phyloP scores from a whole-genome alignment of 2,888 invertebrate genomes.

The Ischnus inquisitorius region DNA sequence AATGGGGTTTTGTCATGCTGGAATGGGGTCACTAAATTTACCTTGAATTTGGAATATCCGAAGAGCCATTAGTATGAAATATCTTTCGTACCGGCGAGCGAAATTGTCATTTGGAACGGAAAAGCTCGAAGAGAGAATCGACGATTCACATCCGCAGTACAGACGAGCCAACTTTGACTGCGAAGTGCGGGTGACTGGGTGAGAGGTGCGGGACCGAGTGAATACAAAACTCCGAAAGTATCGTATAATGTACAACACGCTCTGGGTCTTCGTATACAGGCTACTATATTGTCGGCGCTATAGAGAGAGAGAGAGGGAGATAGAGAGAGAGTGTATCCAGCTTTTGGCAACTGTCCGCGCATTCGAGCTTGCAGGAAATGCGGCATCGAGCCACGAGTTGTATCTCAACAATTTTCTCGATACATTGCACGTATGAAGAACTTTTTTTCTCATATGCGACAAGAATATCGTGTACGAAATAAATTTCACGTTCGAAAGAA shows the following conservation, averaged over 20 bases:
- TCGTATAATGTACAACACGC: conserved; percentile 40
- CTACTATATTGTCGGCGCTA: conserved; percentile 12
- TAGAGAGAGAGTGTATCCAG: conserved; percentile 15
- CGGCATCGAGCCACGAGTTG: conserved; percentile 63
- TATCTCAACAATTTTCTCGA: background rate
- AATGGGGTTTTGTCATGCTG: conserved; percentile 5
- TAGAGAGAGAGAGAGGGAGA: background rate
- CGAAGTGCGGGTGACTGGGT: conserved; percentile 28
- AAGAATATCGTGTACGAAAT: background rate
- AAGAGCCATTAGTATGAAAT: conserved; percentile 71
- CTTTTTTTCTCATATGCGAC: background rate
- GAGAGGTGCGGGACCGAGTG: conserved; percentile 5
- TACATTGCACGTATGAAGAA: conserved; percentile 3
- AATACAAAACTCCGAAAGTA: conserved; percentile 43
- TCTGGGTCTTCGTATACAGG: conserved; percentile 2
- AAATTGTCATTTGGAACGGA: conserved; percentile 15
- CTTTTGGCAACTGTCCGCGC: conserved; percentile 78
- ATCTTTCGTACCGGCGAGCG: conserved; percentile 5
- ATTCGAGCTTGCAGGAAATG: conserved; percentile 68
- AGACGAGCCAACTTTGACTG: conserved; percentile 54
- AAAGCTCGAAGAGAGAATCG: conserved; percentile 23
- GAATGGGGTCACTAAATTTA: conserved; percentile 65
- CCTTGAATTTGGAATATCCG: conserved; percentile 77
- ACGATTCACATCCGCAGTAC: conserved; percentile 31
- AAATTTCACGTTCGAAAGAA: conserved; percentile 5